phyloP scores from a whole-genome alignment of 2,113 vertebrate genomes.

The Aythya baeri region DNA sequence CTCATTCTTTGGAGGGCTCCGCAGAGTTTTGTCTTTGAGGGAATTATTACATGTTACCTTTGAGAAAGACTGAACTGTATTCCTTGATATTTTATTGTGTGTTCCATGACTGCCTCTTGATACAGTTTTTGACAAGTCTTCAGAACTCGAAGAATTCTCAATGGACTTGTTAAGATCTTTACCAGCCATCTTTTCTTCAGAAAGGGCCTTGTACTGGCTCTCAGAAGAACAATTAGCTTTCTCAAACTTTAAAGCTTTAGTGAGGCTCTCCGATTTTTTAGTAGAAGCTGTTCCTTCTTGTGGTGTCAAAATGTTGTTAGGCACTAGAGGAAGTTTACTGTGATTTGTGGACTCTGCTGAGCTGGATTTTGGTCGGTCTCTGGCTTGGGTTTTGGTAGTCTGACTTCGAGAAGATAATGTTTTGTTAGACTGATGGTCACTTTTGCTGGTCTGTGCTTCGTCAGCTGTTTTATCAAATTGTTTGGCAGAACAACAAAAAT shows the following conservation, averaged over 20 bases:
- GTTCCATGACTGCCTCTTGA: slow-evolving; percentile 57
- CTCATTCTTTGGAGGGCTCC: slow-evolving; percentile 79
- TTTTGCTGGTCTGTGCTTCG: slow-evolving; percentile 70
- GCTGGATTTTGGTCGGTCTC: slow-evolving; percentile 74
- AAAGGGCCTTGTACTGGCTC: slow-evolving; percentile 36
- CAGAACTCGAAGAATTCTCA: slow-evolving; percentile 69
- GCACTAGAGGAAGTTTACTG: slow-evolving; percentile 79
- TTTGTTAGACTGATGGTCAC: slow-evolving; percentile 67
- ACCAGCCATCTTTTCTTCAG: slow-evolving; percentile 69
- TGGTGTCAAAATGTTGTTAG: slow-evolving; percentile 79
- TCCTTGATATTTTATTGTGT: slow-evolving; percentile 68
- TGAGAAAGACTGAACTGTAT: slow-evolving; percentile 60
- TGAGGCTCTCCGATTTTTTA: slow-evolving; percentile 72
- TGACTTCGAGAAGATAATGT: slow-evolving; percentile 59
- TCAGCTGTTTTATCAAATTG: slow-evolving; percentile 70
- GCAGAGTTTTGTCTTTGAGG: slow-evolving; percentile 76
- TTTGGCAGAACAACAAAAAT: slow-evolving; percentile 93
- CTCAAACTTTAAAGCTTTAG: slow-evolving; percentile 77
- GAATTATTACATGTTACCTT: slow-evolving; percentile 74
- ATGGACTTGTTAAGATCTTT: slow-evolving; percentile 61
- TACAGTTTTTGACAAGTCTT: slow-evolving; percentile 68
- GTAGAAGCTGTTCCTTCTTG: slow-evolving; percentile 71
- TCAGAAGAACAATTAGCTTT: slow-evolving; percentile 72
- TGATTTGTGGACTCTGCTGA: slow-evolving; percentile 72
- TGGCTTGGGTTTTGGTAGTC: slow-evolving; percentile 67